Evolutionary conservation across 2,113 vertebrate species (phyloP).

Genomic region (Lycaon pictus): DNA sequence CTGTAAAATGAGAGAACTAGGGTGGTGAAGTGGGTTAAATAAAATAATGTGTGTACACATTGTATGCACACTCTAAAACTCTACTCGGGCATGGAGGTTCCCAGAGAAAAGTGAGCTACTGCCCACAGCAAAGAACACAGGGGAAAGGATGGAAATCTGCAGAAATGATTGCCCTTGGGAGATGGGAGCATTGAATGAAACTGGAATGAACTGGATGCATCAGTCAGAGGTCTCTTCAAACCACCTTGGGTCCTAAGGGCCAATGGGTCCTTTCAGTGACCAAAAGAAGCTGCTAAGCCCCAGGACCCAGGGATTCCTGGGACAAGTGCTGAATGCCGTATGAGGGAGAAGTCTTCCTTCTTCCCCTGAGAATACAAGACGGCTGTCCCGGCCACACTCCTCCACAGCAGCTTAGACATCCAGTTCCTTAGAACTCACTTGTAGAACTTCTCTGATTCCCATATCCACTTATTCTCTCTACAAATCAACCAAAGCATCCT

Average conservation of each 20-base stretch:
- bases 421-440: not conserved
- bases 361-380: not conserved
- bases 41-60: not conserved
- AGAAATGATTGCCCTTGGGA: not conserved
- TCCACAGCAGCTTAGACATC: not conserved
- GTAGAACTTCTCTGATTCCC: not conserved
- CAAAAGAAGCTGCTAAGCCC: not conserved
- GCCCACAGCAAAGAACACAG: not conserved
- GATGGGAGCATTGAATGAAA: not conserved
- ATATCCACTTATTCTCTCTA: not conserved
- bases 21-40: not conserved
- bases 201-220: not conserved
- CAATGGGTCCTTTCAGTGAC: not conserved
- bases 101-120: not conserved
- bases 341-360: not conserved
- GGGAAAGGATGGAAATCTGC: not conserved
- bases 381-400: not conserved
- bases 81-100: not conserved
- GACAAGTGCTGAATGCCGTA: not conserved
- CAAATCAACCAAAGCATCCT: not conserved
- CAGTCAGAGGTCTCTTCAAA: not conserved
- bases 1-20: not conserved
- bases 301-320: not conserved
- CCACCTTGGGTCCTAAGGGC: too few relatives aligned
- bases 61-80: not conserved